Percentiles rank a stretch among this genome's conserved stretches.
phyloP scores from a whole-genome alignment of 2,888 invertebrate genomes.

The Lasioglossum morio region DNA sequence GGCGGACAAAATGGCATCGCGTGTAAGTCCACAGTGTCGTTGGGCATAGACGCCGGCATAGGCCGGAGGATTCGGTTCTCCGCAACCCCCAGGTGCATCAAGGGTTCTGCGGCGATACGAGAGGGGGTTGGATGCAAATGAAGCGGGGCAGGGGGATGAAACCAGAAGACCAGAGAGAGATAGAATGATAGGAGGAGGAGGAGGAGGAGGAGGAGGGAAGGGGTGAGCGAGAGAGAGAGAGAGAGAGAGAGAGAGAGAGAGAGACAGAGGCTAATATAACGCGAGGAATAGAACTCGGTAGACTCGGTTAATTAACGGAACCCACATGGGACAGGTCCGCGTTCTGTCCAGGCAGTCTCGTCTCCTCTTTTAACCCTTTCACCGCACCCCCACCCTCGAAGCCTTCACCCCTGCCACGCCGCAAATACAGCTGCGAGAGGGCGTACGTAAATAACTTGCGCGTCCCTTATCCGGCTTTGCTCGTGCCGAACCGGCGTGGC shows the following conservation, averaged over 20 bases:
- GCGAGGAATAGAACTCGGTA: slow-evolving; percentile 75
- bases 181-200: neutral
- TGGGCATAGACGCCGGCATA: slow-evolving; percentile 18
- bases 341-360: slow-evolving; percentile 66
- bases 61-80: slow-evolving; percentile 31
- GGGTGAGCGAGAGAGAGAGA: neutral
- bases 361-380: slow-evolving; percentile 55
- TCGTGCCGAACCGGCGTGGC: slow-evolving; percentile 36
- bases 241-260: neutral
- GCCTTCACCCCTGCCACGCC: slow-evolving; percentile 31
- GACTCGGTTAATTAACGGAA: slow-evolving; percentile 82
- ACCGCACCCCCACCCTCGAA: slow-evolving; percentile 43
- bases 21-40: slow-evolving; percentile 45
- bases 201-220: neutral
- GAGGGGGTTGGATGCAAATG: slow-evolving; percentile 28
- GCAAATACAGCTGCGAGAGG: slow-evolving; percentile 54
- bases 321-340: slow-evolving; percentile 80
- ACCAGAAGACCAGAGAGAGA: neutral
- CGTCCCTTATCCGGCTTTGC: slow-evolving; percentile 56
- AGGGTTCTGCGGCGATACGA: slow-evolving; percentile 50
- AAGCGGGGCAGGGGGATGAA: slow-evolving; percentile 8
- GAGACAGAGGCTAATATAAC: slow-evolving; percentile 62
- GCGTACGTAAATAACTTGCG: slow-evolving; percentile 62
- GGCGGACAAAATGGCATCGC: slow-evolving; percentile 53
- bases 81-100: slow-evolving; percentile 68